Conservation (phyloP, 2,888 invertebrate genomes). For the Acleris cristana region DNA sequence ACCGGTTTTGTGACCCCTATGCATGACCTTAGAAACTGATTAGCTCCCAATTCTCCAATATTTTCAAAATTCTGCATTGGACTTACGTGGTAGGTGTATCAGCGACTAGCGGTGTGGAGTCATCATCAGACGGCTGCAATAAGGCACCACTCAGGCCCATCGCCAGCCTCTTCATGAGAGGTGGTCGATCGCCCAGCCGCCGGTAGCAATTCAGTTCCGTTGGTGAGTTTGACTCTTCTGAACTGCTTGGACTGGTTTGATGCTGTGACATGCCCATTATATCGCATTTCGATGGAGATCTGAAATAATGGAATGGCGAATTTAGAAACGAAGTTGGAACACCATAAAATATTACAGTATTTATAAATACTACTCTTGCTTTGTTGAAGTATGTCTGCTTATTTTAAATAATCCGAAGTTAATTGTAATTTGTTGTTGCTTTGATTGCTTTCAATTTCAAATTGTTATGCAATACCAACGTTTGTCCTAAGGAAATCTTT, state of each 20-base stretch:
- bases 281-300: conserved; percentile 73
- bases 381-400: too few relatives aligned
- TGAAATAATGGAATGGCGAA: conserved; percentile 44
- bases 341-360: too few relatives aligned
- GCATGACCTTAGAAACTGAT: too few relatives aligned
- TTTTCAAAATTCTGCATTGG: too few relatives aligned
- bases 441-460: too few relatives aligned
- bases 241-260: conserved; percentile 86
- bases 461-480: too few relatives aligned
- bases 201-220: conserved; percentile 94
- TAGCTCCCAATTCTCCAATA: too few relatives aligned
- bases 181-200: conserved; percentile 90
- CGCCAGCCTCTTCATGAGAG: conserved; percentile 90
- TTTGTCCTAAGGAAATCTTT: too few relatives aligned
- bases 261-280: conserved; percentile 65
- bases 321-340: not conserved
- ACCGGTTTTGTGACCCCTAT: too few relatives aligned
- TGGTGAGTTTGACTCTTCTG: conserved; percentile 94
- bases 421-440: too few relatives aligned
- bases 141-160: conserved; percentile 87
- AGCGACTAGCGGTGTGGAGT: conserved; percentile 90
- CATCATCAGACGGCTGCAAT: conserved; percentile 82
- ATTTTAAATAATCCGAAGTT: too few relatives aligned
- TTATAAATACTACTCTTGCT: too few relatives aligned
- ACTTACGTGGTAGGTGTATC: conserved; percentile 84